Base-by-base conservation (phyloP, 2,888 invertebrate species). In the Ectemnius cavifrons region DNA sequence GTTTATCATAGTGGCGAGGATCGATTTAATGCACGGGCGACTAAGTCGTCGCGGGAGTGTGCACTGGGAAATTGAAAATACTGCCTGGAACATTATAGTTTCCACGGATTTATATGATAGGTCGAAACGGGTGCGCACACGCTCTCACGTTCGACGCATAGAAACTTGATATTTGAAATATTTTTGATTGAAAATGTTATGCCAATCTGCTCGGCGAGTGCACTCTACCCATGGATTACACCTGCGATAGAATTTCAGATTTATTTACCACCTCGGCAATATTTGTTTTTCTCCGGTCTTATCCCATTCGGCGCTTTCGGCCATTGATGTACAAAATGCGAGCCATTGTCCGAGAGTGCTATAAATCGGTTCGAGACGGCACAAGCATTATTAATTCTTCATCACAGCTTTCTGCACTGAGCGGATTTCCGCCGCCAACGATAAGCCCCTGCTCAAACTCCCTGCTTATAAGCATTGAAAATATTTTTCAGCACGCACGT, bases 371-470 rank as follows among this genome's bases (percentile, higher is more conserved):
- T 46, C 63, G 71, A 71, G 67, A 56, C 75, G 67, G 59, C 63
- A 75, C 72, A 75, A 82, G 81, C 81, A 85, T 83, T 78, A 84
- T 85, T 84, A 85, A 85, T 84, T 79, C 81, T 82, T 84, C 73
- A 49, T 8, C 65, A 61, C 60, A 6, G 37, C 37, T 37, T 11
- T 37, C 11, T 37, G 8, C 37, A 37, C 37, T 37, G 8, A 71
- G 47, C 67, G 64, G 76, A 71, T 77, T 76, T 67, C 67, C 76
- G 76, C 58, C 37, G 37, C 37, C 8, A 37, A 37, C 37, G 37
- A 37, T 37, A 37, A 6, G 37, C 8, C 11, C 37, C 37, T 37
- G 11, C 37, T 37, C 1, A 37, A 8, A 37, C 37, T 11, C 37
- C 1, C 37, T 37, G 37, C 11, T 37, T 11, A 37, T 37, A 6